Conservation (phyloP, 2,888 invertebrate genomes). For the Portevinia maculata region DNA sequence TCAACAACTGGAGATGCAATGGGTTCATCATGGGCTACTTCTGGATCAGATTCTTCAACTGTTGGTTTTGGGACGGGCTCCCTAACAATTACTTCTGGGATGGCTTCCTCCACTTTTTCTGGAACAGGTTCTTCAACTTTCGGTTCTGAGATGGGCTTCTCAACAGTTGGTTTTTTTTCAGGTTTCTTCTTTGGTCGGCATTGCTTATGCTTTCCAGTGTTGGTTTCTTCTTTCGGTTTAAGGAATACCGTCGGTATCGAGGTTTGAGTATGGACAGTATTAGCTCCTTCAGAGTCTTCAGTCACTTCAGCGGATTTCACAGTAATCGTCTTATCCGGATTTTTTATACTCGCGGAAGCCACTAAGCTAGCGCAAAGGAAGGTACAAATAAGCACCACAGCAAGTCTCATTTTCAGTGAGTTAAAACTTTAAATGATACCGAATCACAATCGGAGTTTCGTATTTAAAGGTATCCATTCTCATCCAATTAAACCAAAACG, state of each 20-base stretch:
- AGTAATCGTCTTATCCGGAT: neutral
- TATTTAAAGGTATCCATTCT: conserved; percentile 43
- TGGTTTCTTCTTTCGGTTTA: neutral
- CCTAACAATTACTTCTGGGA: neutral
- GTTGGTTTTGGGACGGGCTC: no score
- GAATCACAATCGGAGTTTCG: conserved; percentile 2
- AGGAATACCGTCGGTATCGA: conserved; percentile 13
- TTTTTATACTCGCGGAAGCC: conserved; percentile 52
- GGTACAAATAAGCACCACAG: conserved; percentile 59
- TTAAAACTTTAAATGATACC: conserved; percentile 48
- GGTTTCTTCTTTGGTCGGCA: conserved; percentile 29
- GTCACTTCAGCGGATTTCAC: neutral
- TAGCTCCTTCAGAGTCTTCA: neutral
- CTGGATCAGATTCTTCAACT: no score
- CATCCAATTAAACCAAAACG: conserved; percentile 4
- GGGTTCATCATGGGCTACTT: no score
- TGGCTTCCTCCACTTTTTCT: neutral
- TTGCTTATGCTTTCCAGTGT: conserved; percentile 9
- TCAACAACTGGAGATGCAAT: no score
- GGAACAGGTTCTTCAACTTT: neutral
- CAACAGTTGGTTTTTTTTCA: conserved; percentile 1
- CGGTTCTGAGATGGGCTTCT: conserved; percentile 4
- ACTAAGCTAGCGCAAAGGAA: conserved; percentile 41
- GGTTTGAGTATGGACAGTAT: neutral
- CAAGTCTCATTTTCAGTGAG: conserved; percentile 58